These are phyloP conservation scores for Helicoverpa zea DNA, from an alignment of 1,140 invertebrate species.

Conservation along the genomic window DNA sequence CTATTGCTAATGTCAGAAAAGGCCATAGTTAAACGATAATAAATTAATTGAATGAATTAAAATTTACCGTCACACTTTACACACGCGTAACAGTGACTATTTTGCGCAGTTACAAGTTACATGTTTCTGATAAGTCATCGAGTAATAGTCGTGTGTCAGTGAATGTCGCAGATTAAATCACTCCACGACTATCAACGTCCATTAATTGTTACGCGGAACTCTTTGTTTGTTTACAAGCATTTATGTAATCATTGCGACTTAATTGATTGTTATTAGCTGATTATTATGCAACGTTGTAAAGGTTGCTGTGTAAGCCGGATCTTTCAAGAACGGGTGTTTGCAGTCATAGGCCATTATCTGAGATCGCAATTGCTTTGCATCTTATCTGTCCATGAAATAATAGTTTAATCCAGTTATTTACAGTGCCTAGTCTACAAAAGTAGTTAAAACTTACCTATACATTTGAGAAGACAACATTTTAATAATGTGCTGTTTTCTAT, in stretches of 20 bases:
- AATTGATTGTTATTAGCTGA: neutral
- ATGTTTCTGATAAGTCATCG: constrained; percentile 22
- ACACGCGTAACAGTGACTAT: neutral
- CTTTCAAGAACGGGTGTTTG: neutral
- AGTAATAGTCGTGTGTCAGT: neutral
- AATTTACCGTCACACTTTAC: neutral
- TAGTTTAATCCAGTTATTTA: no score
- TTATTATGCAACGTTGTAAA: neutral
- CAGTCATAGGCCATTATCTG: no score
- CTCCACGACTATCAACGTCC: neutral
- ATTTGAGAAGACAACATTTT: no score
- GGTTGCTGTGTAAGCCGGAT: neutral
- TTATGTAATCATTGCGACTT: neutral
- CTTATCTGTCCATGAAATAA: no score
- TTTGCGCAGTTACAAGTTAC: neutral
- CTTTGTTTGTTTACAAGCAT: neutral
- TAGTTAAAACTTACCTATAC: no score
- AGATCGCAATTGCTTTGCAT: no score
- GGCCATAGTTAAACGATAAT: neutral
- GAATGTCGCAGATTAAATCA: neutral
- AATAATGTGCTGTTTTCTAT: no score
- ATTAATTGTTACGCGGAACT: neutral
- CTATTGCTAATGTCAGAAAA: neutral
- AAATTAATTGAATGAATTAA: neutral
- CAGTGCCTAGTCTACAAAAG: no score